phyloP scores from a whole-genome alignment of 2,888 invertebrate species.

The Eupithecia abbreviata region DNA sequence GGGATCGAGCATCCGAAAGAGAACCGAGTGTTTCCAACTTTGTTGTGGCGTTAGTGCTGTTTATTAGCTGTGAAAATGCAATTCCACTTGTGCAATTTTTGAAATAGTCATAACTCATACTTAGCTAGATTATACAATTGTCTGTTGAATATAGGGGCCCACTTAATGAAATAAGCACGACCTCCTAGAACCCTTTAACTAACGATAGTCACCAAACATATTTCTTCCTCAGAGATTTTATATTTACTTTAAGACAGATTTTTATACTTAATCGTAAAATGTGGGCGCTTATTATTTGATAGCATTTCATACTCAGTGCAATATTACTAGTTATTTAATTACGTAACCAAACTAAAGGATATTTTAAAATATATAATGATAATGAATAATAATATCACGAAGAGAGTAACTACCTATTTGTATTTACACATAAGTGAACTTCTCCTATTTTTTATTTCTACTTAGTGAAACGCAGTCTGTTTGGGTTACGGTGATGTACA shows the following conservation, averaged over 20 bases:
- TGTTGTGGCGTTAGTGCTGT: constrained; percentile 73
- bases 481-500: constrained; percentile 83
- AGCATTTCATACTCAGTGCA: constrained; percentile 85
- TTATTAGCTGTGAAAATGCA: constrained; percentile 82
- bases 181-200: constrained; percentile 67
- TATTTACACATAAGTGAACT: constrained; percentile 78
- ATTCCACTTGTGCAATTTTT: constrained; percentile 83
- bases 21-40: constrained; percentile 68
- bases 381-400: constrained; percentile 72
- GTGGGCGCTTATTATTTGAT: constrained; percentile 84
- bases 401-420: constrained; percentile 82
- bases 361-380: constrained; percentile 76
- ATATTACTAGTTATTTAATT: constrained; percentile 85
- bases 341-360: constrained; percentile 85
- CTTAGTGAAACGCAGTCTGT: constrained; percentile 77
- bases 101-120: constrained; percentile 82
- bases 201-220: constrained; percentile 74
- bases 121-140: constrained; percentile 81
- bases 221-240: constrained; percentile 81
- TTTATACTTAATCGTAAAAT: constrained; percentile 73
- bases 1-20: constrained; percentile 63
- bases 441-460: constrained; percentile 74
- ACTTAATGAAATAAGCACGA: constrained; percentile 71
- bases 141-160: constrained; percentile 82
- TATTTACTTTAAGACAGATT: constrained; percentile 81